Evolutionary conservation across 1,140 invertebrate species (phyloP), one percentile per base, ranked within the genome.

Genomic region (Conus betulinus): DNA sequence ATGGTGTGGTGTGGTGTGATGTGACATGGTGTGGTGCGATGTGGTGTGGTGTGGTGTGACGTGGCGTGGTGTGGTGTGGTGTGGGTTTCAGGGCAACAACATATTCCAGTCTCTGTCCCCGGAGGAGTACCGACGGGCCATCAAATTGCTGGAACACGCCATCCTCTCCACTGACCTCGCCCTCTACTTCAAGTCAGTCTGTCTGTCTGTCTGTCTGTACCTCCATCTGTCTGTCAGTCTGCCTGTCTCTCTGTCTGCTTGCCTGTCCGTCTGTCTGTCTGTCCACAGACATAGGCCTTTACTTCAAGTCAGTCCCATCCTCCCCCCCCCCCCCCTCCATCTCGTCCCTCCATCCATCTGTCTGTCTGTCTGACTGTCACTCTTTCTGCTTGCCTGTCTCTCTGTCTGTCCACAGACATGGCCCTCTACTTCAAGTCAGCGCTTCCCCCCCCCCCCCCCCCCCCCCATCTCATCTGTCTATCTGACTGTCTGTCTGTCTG

Each of bases 151-250:
- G 1, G 98, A 99, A 94, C 90, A 92, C 87, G 98, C 98, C 7
- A 99, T 99, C 91, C 95, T 99, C 11, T 98, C 98, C 0, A 99
- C 98, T 15, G 98, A 99, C 95, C 96, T 99, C 88, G 98, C 98
- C 0, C 97, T 99, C 96, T 99, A 99, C 95, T 99, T 99, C 94
- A 99, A 98, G 97, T 98, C 96, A 94, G 93, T 71, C 23, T 7
- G 2, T 39, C 39, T 39, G 39, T 39, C 39, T 39, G 39, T 74
- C 60, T 13, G 60, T 63, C 17, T 63, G 60, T 13, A 63, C 10
- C 6, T n/a, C 67, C 84, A 7, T 63, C 13, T 4, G 39, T 39
- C 39, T 39, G 39, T 39, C 39, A 39, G 39, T 39, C 39, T 39
- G 39, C 39, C 39, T 39, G 39, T 39, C 39, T 39, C 39, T 39